Percentiles rank a stretch among this genome's conserved stretches.
These are phyloP conservation scores for Sylvia atricapilla DNA, from an alignment of 2,113 vertebrate genomes.

Conservation along the genomic window DNA sequence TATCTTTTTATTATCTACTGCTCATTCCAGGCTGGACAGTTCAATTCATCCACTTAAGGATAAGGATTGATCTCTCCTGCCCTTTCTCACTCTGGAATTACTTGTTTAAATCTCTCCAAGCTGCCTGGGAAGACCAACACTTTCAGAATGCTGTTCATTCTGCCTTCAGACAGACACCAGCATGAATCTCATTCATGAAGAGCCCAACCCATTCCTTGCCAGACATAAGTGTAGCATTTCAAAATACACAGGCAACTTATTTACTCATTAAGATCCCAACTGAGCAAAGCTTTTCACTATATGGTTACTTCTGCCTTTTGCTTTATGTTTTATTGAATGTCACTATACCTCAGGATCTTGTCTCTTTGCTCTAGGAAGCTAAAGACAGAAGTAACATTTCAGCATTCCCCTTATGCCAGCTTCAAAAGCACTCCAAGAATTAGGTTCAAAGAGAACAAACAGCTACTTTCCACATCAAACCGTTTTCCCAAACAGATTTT, in stretches of 20 bases:
- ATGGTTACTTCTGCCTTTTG: not conserved
- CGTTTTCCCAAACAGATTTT: not conserved
- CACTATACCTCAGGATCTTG: not conserved
- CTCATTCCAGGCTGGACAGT: not conserved
- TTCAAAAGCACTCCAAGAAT: not conserved
- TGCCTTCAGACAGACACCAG: not conserved
- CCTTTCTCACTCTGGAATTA: not conserved
- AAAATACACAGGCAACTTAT: not conserved
- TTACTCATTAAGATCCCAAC: not conserved
- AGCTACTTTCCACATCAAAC: not conserved
- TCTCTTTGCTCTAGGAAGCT: not conserved
- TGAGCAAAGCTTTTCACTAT: not conserved
- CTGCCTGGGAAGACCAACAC: not conserved
- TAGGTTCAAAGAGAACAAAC: not conserved
- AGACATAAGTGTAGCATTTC: not conserved
- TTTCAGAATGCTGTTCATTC: not conserved
- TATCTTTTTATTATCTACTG: not conserved
- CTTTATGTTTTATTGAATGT: not conserved
- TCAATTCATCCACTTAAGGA: not conserved
- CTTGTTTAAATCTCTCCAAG: not conserved
- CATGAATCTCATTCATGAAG: not conserved
- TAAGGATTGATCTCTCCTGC: not conserved
- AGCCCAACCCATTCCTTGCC: not conserved
- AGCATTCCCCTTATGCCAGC: not conserved
- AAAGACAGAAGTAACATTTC: not conserved